A percentile compares a stretch with the other conserved stretches of the same genome.
Conservation (phyloP, 2,888 invertebrate genomes). For the Chorisops tibialis region DNA sequence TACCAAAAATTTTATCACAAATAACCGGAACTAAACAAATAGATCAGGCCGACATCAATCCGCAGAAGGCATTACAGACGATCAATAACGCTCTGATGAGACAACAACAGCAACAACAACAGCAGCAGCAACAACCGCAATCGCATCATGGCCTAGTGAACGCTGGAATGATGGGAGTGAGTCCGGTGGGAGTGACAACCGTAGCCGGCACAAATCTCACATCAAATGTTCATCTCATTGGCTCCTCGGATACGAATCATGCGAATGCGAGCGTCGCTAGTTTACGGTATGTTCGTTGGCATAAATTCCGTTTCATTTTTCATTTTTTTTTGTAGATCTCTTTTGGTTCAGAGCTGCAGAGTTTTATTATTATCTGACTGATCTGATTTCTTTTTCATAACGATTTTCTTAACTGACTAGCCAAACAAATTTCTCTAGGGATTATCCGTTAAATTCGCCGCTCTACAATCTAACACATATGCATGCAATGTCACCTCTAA, state of each 20-base stretch:
- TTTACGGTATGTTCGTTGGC: conserved; percentile 40
- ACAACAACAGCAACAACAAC: conserved; percentile 33
- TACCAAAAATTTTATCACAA: conserved; percentile 56
- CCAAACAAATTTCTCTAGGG: conserved; percentile 37
- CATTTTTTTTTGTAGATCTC: no score
- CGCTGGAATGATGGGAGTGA: no score
- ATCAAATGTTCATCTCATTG: conserved; percentile 11
- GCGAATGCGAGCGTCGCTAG: conserved; percentile 43
- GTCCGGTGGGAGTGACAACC: conserved; percentile 21
- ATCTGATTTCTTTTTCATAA: neutral
- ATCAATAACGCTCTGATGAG: conserved; percentile 53
- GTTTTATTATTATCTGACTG: no score
- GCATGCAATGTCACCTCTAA: conserved; percentile 49
- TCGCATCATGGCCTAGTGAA: conserved; percentile 11
- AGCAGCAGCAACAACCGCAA: conserved; percentile 10
- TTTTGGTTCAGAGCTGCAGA: neutral
- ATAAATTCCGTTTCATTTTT: neutral
- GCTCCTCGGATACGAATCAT: conserved; percentile 41
- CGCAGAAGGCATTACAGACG: conserved; percentile 58
- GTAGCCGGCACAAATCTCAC: conserved; percentile 27
- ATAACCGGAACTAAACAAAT: conserved; percentile 48
- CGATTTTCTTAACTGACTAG: no score
- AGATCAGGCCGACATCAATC: conserved; percentile 55
- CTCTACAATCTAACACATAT: conserved; percentile 49
- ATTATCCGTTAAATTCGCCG: conserved; percentile 50